A percentile compares a stretch with the other conserved stretches of the same genome.
Conservation (phyloP, 2,113 vertebrate genomes). For the Sardina pilchardus region DNA sequence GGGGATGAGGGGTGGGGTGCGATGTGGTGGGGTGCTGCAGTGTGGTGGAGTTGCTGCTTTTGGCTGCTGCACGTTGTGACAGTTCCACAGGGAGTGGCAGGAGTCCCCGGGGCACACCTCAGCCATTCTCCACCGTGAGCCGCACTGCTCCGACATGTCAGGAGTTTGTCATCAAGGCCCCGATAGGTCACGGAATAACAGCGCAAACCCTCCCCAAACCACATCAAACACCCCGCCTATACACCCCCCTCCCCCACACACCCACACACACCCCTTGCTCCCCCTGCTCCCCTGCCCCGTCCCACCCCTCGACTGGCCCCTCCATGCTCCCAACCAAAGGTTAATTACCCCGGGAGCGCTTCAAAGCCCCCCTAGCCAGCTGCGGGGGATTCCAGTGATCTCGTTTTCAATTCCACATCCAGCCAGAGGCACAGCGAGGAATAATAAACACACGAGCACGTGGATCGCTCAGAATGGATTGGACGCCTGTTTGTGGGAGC, state of each 20-base stretch:
- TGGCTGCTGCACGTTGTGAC: not conserved
- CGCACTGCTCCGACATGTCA: not conserved
- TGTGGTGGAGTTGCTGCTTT: not conserved
- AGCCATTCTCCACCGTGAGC: not conserved
- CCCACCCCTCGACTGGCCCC: not conserved
- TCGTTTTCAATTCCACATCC: slow-evolving; percentile 4
- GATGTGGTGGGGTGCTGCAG: not conserved
- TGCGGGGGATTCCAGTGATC: not conserved
- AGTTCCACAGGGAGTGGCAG: not conserved
- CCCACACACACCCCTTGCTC: not conserved
- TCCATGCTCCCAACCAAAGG: not conserved
- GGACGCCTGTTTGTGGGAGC: not conserved
- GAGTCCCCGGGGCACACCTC: not conserved
- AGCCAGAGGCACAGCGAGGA: not conserved
- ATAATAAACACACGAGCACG: slow-evolving; percentile 10
- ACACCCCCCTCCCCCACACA: not conserved
- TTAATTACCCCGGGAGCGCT: slow-evolving; percentile 1
- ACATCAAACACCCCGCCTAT: not conserved
- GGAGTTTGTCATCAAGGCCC: not conserved
- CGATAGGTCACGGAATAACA: not conserved
- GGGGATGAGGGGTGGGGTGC: not conserved
- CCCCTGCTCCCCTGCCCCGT: not conserved
- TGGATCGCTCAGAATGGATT: not conserved
- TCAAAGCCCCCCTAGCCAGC: not conserved
- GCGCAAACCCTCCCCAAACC: slow-evolving; percentile 1